These are phyloP conservation scores for Oophaga sylvatica DNA, from an alignment of 2,797 vertebrate species.

Conservation along the genomic window DNA sequence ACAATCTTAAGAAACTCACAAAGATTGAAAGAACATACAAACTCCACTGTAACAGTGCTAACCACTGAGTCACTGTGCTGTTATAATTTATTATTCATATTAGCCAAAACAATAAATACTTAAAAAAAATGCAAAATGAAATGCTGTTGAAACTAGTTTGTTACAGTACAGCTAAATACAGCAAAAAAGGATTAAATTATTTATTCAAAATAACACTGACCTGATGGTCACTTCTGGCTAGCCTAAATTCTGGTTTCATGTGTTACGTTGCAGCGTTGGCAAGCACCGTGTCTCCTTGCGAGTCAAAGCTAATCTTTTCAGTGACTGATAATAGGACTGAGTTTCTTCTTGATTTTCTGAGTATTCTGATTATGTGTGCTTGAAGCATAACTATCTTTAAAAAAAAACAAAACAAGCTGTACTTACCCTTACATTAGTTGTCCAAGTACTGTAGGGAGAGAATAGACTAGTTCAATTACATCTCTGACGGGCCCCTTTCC, in stretches of 20 bases:
- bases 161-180: constrained; percentile 10
- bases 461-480: no score
- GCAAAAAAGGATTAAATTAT: constrained; percentile 33
- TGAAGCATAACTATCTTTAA: constrained; percentile 26
- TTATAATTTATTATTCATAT: background rate
- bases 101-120: background rate
- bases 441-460: no score
- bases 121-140: background rate
- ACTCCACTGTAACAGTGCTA: background rate
- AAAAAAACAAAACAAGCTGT: background rate
- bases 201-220: constrained; percentile 33
- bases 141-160: constrained; percentile 16
- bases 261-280: constrained; percentile 51
- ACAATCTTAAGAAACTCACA: no score
- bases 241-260: constrained; percentile 10
- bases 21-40: no score
- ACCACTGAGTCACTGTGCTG: background rate
- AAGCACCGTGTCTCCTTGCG: constrained; percentile 18
- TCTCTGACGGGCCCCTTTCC: no score
- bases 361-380: background rate
- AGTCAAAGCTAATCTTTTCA: constrained; percentile 27
- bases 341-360: constrained; percentile 25
- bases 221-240: constrained; percentile 29
- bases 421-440: background rate
- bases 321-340: constrained; percentile 37